These are phyloP conservation scores for Tor tambroides DNA, from an alignment of 2,113 vertebrate species.

Conservation along the genomic window DNA sequence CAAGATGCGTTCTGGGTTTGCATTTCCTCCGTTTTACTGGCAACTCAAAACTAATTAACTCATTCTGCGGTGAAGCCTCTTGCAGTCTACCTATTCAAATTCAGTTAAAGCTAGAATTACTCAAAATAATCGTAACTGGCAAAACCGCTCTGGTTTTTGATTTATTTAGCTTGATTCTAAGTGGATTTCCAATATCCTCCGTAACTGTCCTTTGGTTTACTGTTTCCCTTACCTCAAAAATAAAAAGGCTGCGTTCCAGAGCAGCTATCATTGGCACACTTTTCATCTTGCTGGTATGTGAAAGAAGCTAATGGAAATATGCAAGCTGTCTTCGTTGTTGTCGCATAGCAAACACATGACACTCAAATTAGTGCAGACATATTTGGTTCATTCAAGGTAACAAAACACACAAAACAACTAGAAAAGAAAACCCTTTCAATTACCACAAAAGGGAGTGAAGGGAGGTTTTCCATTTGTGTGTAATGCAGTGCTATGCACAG, in stretches of 20 bases:
- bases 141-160: slow-evolving; percentile 21
- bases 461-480: background rate
- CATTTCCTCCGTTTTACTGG: slow-evolving; percentile 1
- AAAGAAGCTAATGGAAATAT: background rate
- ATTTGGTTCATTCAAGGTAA: background rate
- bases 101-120: slow-evolving; percentile 32
- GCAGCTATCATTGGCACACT: background rate
- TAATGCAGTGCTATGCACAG: background rate
- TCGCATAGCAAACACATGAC: background rate
- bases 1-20: slow-evolving; percentile 6
- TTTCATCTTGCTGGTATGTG: background rate
- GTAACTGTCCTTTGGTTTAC: slow-evolving; percentile 1
- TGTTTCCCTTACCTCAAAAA: background rate
- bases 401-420: background rate
- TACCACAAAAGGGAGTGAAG: background rate
- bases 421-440: background rate
- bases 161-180: slow-evolving; percentile 13
- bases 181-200: background rate
- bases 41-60: slow-evolving; percentile 39
- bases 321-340: background rate
- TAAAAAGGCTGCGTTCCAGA: background rate
- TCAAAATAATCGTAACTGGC: slow-evolving; percentile 17
- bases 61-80: slow-evolving; percentile 2
- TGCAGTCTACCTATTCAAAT: slow-evolving; percentile 33
- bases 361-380: background rate